A percentile compares a stretch with the other conserved stretches of the same genome.
Evolutionary conservation across 2,113 vertebrate species (phyloP).

Genomic region (Aramus guarauna): DNA sequence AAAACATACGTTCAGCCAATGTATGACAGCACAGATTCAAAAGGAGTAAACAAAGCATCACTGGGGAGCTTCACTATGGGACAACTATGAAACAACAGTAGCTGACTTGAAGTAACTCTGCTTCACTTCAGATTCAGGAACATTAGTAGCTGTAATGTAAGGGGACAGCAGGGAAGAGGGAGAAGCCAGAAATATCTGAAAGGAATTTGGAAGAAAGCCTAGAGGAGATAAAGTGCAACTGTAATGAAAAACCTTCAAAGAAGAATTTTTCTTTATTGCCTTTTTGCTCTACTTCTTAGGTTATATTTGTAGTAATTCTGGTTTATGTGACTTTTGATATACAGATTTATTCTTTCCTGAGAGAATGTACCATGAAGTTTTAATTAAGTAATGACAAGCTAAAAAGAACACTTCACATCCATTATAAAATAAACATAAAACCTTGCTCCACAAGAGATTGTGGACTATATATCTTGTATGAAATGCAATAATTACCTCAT

Average conservation of each 20-base stretch:
- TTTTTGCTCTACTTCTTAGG: not conserved
- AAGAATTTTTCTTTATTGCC: not conserved
- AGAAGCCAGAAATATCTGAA: not conserved
- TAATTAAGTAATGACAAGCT: not conserved
- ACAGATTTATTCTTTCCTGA: not conserved
- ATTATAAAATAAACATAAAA: not conserved
- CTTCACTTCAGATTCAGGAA: not conserved
- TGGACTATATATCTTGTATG: not conserved
- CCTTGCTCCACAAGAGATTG: not conserved
- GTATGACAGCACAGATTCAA: not conserved
- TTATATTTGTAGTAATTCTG: not conserved
- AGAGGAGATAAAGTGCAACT: not conserved
- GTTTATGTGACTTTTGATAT: not conserved
- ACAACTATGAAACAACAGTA: not conserved
- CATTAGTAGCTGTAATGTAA: not conserved
- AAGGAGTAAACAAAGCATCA: not conserved
- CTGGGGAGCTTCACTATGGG: not conserved
- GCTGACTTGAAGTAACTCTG: not conserved
- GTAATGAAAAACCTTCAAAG: not conserved
- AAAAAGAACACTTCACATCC: not conserved
- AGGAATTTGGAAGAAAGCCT: constrained; percentile 19
- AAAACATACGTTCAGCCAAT: not conserved
- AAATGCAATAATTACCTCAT: not conserved
- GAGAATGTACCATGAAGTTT: not conserved
- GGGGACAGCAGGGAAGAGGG: not conserved